Percentiles rank a stretch among this genome's conserved stretches.
Evolutionary conservation across 1,140 invertebrate genomes (phyloP).

Genomic region (Hylaeus volcanicus): DNA sequence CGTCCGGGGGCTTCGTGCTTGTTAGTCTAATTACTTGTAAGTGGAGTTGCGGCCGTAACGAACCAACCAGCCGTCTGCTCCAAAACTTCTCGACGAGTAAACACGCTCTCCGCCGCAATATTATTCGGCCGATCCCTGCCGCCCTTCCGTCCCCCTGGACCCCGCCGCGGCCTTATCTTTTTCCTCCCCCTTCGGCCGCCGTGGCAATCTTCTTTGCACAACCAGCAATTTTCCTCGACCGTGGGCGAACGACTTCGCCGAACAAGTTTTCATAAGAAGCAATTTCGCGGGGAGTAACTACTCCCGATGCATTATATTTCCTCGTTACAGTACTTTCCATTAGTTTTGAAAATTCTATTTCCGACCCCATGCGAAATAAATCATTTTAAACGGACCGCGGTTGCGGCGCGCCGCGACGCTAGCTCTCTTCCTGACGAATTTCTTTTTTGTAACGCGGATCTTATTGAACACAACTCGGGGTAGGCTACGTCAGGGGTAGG

Average conservation of each 20-base stretch:
- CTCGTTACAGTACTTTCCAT: constrained; percentile 43
- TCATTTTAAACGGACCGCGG: constrained; percentile 14
- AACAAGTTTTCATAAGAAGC: constrained; percentile 75
- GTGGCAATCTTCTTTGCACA: constrained; percentile 69
- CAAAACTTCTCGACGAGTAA: constrained; percentile 68
- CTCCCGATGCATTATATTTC: constrained; percentile 49
- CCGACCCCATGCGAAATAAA: not conserved
- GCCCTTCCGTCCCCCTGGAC: not conserved
- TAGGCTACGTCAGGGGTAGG: no score
- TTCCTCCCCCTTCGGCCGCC: constrained; percentile 23
- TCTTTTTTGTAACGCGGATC: not conserved
- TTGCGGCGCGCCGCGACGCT: not conserved
- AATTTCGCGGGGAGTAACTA: constrained; percentile 70
- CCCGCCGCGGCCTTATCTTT: constrained; percentile 11
- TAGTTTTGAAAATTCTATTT: constrained; percentile 29
- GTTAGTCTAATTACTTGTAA: constrained; percentile 68
- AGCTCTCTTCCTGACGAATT: not conserved
- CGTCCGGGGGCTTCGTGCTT: constrained; percentile 38
- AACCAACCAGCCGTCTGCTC: constrained; percentile 54
- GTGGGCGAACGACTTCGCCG: constrained; percentile 36
- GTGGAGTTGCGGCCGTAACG: constrained; percentile 65
- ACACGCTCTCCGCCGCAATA: constrained; percentile 62
- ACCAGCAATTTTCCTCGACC: constrained; percentile 68
- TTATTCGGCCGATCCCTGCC: constrained; percentile 59
- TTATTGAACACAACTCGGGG: not conserved